These are phyloP conservation scores for Pongo pygmaeus DNA, from an alignment of 2,113 vertebrate genomes.

Conservation along the genomic window DNA sequence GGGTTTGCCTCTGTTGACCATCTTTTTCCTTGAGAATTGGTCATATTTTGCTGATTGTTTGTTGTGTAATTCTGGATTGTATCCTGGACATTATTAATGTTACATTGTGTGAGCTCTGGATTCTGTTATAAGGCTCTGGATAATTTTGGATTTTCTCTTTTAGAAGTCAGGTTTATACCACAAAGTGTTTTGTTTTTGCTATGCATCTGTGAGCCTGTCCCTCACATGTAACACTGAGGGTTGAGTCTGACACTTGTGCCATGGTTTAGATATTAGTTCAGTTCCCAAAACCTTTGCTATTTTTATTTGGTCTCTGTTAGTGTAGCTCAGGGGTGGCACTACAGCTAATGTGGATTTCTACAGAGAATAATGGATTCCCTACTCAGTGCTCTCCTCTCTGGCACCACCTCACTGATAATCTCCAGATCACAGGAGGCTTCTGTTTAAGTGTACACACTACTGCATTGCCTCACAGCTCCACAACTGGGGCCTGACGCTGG, in stretches of 20 bases:
- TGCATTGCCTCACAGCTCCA: background rate
- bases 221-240: background rate
- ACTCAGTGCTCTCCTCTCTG: background rate
- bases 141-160: background rate
- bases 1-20: background rate
- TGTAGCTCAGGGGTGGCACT: too few species aligned
- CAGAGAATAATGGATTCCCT: too few species aligned
- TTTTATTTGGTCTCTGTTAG: background rate
- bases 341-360: background rate
- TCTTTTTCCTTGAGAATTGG: background rate
- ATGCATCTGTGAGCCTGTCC: background rate
- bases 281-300: background rate
- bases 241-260: background rate
- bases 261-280: background rate
- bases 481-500: too few species aligned
- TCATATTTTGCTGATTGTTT: background rate
- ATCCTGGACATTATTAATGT: background rate
- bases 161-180: background rate
- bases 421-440: background rate
- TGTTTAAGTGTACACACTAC: background rate
- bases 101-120: background rate
- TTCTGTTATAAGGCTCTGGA: background rate
- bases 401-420: fast-evolving
- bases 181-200: background rate
- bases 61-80: background rate